phyloP scores from a whole-genome alignment of 2,888 invertebrate genomes.

The Beris chalybata region DNA sequence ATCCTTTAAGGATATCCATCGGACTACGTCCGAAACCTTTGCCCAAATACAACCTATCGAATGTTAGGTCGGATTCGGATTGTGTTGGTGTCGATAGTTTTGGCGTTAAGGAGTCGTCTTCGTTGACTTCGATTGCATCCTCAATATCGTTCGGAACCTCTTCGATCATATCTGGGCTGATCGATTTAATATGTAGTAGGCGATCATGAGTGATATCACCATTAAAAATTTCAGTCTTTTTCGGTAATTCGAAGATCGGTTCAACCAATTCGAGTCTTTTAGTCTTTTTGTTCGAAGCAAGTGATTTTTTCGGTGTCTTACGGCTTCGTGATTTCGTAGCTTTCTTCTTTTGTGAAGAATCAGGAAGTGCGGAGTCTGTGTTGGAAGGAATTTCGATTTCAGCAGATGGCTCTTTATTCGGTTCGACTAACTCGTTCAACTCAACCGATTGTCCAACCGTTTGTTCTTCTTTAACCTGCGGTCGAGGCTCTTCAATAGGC shows the following conservation, averaged over 20 bases:
- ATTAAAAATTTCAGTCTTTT: conserved; percentile 29
- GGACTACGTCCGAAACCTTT: conserved; percentile 34
- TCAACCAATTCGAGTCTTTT: conserved; percentile 24
- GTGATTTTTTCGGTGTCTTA: conserved; percentile 29
- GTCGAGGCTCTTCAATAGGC: background rate
- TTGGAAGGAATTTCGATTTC: background rate
- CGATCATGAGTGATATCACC: background rate
- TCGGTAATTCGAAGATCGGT: conserved; percentile 5
- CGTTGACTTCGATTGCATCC: background rate
- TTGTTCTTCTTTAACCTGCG: background rate
- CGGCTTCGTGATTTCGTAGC: conserved; percentile 21
- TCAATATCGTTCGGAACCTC: background rate
- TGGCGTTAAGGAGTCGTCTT: background rate
- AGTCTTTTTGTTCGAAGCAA: conserved; percentile 16
- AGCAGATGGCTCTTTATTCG: background rate
- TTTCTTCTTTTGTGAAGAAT: conserved; percentile 12
- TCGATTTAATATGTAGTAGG: background rate
- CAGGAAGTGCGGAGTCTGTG: background rate
- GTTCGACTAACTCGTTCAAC: background rate
- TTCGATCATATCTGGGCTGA: no score
- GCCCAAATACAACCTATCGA: conserved; percentile 12
- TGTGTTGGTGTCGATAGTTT: background rate
- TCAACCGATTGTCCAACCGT: background rate
- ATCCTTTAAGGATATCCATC: conserved; percentile 35
- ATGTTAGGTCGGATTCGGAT: background rate